Evolutionary conservation across 2,797 vertebrate species (phyloP).

Genomic region (Xenopus petersii): DNA sequence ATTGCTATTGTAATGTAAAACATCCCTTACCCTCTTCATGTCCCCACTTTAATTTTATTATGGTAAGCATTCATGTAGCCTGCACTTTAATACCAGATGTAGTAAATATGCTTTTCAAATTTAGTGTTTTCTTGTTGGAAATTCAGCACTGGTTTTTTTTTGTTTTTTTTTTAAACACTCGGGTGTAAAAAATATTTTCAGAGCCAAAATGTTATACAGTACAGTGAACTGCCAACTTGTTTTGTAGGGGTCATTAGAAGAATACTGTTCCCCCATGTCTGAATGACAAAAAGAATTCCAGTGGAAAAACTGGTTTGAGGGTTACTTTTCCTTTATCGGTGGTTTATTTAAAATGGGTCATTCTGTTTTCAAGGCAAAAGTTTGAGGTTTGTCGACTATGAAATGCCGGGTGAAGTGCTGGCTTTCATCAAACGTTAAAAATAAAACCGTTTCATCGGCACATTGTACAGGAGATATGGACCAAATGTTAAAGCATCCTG

Average conservation of each 20-base stretch:
- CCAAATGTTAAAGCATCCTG: conserved; percentile 68
- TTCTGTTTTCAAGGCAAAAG: conserved; percentile 6
- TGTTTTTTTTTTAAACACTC: background rate
- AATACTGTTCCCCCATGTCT: too few species aligned
- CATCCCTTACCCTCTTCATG: background rate
- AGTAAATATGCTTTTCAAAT: conserved; percentile 1
- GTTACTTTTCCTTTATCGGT: background rate
- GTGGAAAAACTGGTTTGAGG: background rate
- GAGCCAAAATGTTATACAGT: background rate
- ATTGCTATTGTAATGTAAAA: background rate
- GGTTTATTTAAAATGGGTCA: background rate
- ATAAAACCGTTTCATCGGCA: conserved; percentile 59
- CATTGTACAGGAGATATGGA: conserved; percentile 68
- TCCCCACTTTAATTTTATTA: background rate
- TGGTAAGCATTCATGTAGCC: background rate
- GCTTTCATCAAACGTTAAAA: conserved; percentile 31
- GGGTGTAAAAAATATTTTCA: background rate
- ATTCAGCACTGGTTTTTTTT: background rate
- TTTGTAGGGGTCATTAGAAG: background rate
- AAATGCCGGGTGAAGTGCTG: background rate
- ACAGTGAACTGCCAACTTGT: background rate
- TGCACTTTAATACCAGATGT: conserved; percentile 13
- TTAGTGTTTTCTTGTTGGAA: background rate
- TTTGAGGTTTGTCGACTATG: background rate
- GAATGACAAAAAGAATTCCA: background rate